These are phyloP conservation scores for Falco cherrug DNA, from an alignment of 2,797 vertebrate species.

Conservation along the genomic window DNA sequence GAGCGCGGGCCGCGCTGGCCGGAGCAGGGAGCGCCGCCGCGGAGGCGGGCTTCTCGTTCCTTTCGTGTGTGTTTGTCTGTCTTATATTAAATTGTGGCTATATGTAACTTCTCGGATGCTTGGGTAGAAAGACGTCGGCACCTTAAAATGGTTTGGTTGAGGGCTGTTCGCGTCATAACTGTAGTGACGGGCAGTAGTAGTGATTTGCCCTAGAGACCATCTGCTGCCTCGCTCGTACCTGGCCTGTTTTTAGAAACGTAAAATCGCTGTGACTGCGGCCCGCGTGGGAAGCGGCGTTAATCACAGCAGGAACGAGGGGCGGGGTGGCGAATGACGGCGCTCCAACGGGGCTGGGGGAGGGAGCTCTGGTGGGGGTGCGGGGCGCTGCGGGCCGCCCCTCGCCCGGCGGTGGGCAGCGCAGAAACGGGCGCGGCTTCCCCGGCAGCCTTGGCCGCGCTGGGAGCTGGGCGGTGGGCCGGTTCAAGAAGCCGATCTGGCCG, in stretches of 20 bases:
- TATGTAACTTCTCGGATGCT: not conserved
- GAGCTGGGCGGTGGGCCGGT: not conserved
- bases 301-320: not conserved
- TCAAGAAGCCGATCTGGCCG: not conserved
- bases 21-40: not conserved
- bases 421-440: not conserved
- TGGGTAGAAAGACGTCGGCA: not conserved
- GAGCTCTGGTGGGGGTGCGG: not conserved
- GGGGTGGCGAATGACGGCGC: not conserved
- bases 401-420: not conserved
- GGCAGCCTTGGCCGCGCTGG: not conserved
- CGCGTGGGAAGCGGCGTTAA: not conserved
- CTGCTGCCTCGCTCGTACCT: not conserved
- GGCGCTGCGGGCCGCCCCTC: no score
- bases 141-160: not conserved
- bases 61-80: not conserved
- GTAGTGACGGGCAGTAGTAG: not conserved
- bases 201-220: not conserved
- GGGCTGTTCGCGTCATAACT: not conserved
- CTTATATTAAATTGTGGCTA: fast-evolving
- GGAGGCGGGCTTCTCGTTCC: not conserved
- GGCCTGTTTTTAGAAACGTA: not conserved
- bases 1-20: no score
- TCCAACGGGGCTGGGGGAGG: not conserved
- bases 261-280: not conserved